Evolutionary conservation across 2,888 invertebrate species (phyloP).

Genomic region (Sacculina carcini): DNA sequence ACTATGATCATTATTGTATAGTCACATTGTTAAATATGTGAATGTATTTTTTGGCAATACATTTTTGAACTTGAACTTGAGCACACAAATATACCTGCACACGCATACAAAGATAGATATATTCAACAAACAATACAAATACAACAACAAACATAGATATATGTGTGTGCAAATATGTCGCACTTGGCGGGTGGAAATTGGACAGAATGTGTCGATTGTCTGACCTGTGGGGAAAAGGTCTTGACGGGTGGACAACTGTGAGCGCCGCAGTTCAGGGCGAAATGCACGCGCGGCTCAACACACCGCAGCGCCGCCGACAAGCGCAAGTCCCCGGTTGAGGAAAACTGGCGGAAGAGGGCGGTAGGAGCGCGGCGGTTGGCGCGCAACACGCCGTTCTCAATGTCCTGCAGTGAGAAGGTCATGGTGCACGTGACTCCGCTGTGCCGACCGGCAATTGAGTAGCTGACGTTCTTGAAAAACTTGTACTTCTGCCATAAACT

Average conservation of each 20-base stretch:
- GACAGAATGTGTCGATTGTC: not conserved
- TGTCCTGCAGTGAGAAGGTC: constrained; percentile 24
- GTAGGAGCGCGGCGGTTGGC: constrained; percentile 21
- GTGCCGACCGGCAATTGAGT: too few species aligned
- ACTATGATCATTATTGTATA: too few species aligned
- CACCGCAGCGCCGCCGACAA: constrained; percentile 5
- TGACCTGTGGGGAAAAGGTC: constrained; percentile 19
- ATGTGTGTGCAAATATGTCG: not conserved
- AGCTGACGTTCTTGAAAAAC: not conserved
- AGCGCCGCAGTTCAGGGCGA: constrained; percentile 25
- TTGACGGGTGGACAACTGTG: constrained; percentile 24
- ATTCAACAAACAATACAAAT: not conserved
- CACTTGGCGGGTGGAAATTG: not conserved
- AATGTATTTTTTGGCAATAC: too few species aligned
- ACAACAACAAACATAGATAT: not conserved
- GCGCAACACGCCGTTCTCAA: constrained; percentile 25
- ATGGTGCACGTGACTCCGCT: constrained; percentile 23
- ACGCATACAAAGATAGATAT: not conserved
- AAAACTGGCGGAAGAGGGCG: constrained; percentile 20
- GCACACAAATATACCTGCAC: too few species aligned
- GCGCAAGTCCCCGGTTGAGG: constrained; percentile 20
- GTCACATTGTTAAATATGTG: too few species aligned
- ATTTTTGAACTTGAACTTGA: too few species aligned
- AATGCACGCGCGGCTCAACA: constrained; percentile 24
- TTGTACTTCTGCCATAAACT: constrained; percentile 5